Conservation (phyloP, 2,888 invertebrate genomes). For the Enchytraeus crypticus region DNA sequence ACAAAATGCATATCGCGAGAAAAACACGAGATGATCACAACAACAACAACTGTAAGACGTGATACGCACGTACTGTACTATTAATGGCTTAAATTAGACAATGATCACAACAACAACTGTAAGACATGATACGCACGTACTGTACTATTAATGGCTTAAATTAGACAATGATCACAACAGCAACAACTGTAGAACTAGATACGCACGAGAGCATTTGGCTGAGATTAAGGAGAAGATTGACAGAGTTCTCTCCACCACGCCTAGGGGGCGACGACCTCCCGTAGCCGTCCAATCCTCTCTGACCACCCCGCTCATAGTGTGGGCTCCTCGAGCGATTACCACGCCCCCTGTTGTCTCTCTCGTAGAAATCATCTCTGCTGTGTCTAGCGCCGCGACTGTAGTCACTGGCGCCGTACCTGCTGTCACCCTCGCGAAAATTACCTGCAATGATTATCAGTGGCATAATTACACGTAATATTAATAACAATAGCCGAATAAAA, state of each 20-base stretch:
- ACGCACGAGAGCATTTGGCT: conserved; percentile 8
- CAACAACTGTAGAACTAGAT: neutral
- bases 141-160: too few species aligned
- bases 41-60: too few species aligned
- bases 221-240: conserved; percentile 11
- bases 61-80: too few species aligned
- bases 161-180: too few species aligned
- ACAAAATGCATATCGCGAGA: too few species aligned
- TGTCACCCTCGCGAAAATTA: neutral
- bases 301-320: neutral
- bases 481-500: too few species aligned
- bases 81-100: too few species aligned
- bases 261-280: neutral
- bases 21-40: too few species aligned
- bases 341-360: neutral
- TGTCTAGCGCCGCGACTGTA: neutral
- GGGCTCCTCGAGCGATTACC: neutral
- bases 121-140: too few species aligned
- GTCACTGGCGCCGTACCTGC: neutral
- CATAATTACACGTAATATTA: too few species aligned
- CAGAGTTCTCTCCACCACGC: neutral
- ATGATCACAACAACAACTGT: too few species aligned
- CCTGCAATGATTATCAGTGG: too few species aligned
- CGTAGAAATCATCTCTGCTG: neutral
- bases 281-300: neutral